A percentile compares a stretch with the other conserved stretches of the same genome.
Conservation (phyloP, 2,888 invertebrate species). For the Panzeria rudis region DNA sequence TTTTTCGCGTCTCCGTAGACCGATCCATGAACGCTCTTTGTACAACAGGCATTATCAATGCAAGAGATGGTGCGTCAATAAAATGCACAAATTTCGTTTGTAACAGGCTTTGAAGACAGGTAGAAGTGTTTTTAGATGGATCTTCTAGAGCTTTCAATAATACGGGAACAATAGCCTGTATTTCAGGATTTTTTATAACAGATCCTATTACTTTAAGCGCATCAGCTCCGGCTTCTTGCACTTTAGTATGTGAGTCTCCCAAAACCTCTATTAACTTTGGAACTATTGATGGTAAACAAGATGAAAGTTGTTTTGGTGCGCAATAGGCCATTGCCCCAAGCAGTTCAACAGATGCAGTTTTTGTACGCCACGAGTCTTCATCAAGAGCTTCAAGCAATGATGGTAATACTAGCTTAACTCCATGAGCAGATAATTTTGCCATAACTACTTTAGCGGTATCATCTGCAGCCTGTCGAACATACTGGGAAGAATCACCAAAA, state of each 20-base stretch:
- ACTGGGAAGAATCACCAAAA: constrained; percentile 97
- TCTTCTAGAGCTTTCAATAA: constrained; percentile 96
- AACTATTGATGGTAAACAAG: constrained; percentile 98
- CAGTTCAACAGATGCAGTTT: constrained; percentile 97
- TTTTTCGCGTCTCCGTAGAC: constrained; percentile 98
- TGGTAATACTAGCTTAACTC: constrained; percentile 98
- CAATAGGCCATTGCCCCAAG: constrained; percentile 99
- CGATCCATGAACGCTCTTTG: constrained; percentile 98
- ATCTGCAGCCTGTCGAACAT: constrained; percentile 98
- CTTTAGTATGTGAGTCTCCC: constrained; percentile 98
- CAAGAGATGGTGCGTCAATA: constrained; percentile 99
- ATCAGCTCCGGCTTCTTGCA: constrained; percentile 98
- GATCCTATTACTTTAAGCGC: constrained; percentile 98
- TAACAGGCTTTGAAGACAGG: constrained; percentile 95
- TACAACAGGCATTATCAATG: constrained; percentile 99
- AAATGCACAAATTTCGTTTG: constrained; percentile 99
- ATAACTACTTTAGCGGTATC: constrained; percentile 98
- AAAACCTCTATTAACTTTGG: constrained; percentile 98
- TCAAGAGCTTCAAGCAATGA: constrained; percentile 95
- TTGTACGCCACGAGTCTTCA: constrained; percentile 99
- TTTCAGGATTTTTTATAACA: constrained; percentile 99
- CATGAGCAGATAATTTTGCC: constrained; percentile 97
- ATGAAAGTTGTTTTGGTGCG: constrained; percentile 98
- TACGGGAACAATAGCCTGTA: constrained; percentile 95
- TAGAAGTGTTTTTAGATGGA: constrained; percentile 97